Conservation (phyloP, 2,888 invertebrate species). For the Salpingus planirostris region DNA sequence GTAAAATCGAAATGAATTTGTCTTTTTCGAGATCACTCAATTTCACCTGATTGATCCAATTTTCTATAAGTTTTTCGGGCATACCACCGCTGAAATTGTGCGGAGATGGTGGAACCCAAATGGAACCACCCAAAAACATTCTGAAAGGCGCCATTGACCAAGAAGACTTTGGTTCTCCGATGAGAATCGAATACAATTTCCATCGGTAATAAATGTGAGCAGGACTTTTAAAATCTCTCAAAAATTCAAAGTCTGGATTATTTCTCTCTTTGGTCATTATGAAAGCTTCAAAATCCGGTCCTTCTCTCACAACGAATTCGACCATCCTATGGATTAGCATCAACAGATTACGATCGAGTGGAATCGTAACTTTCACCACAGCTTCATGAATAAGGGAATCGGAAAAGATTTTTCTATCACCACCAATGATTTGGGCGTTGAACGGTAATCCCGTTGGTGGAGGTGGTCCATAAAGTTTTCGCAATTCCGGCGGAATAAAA, state of each 20-base stretch:
- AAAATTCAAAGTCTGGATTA: conserved; percentile 92
- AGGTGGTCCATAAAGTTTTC: conserved; percentile 70
- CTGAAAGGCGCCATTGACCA: conserved; percentile 86
- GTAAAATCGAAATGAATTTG: conserved; percentile 77
- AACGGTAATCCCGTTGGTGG: conserved; percentile 92
- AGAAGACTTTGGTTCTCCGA: conserved; percentile 82
- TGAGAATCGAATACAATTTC: conserved; percentile 92
- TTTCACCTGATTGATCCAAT: conserved; percentile 52
- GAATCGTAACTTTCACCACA: conserved; percentile 56
- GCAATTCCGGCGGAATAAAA: conserved; percentile 83
- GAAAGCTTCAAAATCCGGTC: conserved; percentile 98
- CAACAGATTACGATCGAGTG: conserved; percentile 61
- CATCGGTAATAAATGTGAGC: conserved; percentile 47
- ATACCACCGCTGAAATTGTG: conserved; percentile 90
- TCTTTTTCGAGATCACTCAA: conserved; percentile 74
- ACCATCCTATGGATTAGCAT: conserved; percentile 95
- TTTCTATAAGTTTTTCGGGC: conserved; percentile 78
- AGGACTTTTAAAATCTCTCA: conserved; percentile 74
- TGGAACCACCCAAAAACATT: conserved; percentile 91
- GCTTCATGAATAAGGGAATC: conserved; percentile 14
- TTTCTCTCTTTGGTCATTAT: conserved; percentile 95
- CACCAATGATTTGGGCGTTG: conserved; percentile 80
- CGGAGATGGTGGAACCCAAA: conserved; percentile 91
- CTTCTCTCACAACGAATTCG: conserved; percentile 97
- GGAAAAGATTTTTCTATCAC: conserved; percentile 2